Evolutionary conservation across 2,888 invertebrate species (phyloP).

Genomic region (Mimumesa dahlbomi): DNA sequence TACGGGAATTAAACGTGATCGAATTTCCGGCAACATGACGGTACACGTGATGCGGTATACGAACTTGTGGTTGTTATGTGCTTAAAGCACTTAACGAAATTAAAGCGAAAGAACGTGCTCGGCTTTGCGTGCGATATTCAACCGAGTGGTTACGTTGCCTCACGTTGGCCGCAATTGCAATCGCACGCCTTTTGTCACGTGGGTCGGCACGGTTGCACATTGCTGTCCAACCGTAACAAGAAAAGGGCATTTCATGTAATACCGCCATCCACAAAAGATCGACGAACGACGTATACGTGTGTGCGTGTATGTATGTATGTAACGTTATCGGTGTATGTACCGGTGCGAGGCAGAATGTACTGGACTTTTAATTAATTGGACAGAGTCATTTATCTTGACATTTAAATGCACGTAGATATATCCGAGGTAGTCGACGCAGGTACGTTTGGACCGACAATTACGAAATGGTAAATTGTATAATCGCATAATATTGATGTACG

Average conservation of each 20-base stretch:
- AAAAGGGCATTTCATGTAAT: neutral
- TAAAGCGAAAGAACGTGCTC: conserved; percentile 41
- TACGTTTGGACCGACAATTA: no score
- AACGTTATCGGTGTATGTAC: no score
- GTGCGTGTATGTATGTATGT: no score
- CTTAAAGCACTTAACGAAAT: conserved; percentile 52
- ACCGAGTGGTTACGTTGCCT: conserved; percentile 40
- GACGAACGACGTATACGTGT: neutral
- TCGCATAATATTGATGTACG: no score
- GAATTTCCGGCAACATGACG: conserved; percentile 33
- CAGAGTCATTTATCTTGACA: no score
- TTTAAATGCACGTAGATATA: no score
- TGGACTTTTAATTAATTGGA: no score
- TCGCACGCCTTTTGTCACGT: conserved; percentile 43
- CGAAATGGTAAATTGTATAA: no score
- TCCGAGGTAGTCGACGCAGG: no score
- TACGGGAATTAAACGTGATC: conserved; percentile 34
- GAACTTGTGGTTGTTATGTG: conserved; percentile 40
- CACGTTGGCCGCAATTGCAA: conserved; percentile 51
- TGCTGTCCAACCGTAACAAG: neutral
- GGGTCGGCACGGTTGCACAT: conserved; percentile 23
- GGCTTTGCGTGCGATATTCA: conserved; percentile 45
- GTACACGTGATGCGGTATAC: conserved; percentile 40
- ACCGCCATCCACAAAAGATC: no score
- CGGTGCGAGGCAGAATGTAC: no score